Evolutionary conservation across 2,113 vertebrate genomes (phyloP).

Genomic region (Cheilinus undulatus): DNA sequence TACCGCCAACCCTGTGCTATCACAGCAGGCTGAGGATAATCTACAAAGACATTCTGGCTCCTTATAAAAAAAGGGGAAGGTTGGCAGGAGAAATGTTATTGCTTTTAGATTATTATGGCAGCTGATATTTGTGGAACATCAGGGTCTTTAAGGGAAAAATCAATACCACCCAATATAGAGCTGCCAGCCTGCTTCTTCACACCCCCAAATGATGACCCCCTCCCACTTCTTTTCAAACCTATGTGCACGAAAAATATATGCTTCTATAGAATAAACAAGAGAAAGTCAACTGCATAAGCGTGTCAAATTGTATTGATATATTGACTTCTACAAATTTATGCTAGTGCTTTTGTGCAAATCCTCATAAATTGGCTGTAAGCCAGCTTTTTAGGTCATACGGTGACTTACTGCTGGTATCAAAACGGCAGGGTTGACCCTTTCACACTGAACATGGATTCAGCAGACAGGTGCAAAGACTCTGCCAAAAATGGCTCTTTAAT

Average conservation of each 20-base stretch:
- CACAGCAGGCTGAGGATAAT: conserved; percentile 39
- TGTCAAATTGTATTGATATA: conserved; percentile 10
- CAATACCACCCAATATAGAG: conserved; percentile 29
- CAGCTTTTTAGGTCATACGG: conserved; percentile 33
- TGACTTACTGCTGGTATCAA: conserved; percentile 39
- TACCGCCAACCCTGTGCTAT: conserved; percentile 12
- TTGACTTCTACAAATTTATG: conserved; percentile 13
- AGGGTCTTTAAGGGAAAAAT: conserved; percentile 42
- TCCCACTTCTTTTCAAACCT: background rate
- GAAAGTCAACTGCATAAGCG: background rate
- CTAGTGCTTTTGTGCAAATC: conserved; percentile 8
- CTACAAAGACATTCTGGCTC: conserved; percentile 40
- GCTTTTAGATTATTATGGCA: conserved; percentile 47
- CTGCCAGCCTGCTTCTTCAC: background rate
- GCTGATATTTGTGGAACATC: conserved; percentile 50
- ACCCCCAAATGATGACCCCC: background rate
- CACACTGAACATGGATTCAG: conserved; percentile 47
- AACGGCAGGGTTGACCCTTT: conserved; percentile 56
- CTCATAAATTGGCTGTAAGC: conserved; percentile 31
- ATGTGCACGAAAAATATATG: background rate
- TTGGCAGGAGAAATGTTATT: conserved; percentile 43
- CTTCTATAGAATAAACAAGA: conserved; percentile 9
- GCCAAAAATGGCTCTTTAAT: conserved; percentile 45
- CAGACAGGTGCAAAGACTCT: conserved; percentile 28
- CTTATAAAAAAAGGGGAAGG: conserved; percentile 26